phyloP scores from a whole-genome alignment of 2,113 vertebrate species.

The Geothlypis trichas region DNA sequence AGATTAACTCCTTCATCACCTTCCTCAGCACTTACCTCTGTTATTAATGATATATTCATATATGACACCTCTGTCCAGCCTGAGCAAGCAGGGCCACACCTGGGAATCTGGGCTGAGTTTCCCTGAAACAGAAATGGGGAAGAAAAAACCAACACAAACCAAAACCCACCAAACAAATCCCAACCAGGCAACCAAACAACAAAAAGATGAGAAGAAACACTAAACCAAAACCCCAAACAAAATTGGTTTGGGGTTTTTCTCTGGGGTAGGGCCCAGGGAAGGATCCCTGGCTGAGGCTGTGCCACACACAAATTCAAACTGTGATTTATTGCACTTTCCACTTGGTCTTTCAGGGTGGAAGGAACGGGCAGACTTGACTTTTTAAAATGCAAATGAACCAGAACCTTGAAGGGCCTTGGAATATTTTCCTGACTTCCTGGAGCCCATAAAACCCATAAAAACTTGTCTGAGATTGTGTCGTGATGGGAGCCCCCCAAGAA shows the following conservation, averaged over 20 bases:
- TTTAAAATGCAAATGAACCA: conserved; percentile 35
- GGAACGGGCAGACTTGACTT: conserved; percentile 10
- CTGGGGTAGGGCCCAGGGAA: background rate
- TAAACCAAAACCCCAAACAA: too few species aligned
- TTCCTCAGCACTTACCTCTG: background rate
- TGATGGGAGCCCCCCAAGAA: conserved; percentile 3
- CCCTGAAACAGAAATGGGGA: background rate
- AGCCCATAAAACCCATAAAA: background rate
- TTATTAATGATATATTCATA: too few species aligned
- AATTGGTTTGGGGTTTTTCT: background rate
- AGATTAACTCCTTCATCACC: background rate
- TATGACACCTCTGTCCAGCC: background rate
- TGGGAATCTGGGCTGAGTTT: background rate
- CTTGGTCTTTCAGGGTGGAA: conserved; percentile 26
- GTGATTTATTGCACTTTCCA: conserved; percentile 31
- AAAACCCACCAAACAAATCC: rapidly evolving
- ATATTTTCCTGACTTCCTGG: background rate
- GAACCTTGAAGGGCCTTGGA: background rate
- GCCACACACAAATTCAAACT: background rate
- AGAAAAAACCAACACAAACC: background rate
- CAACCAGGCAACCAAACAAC: background rate
- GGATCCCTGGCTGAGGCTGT: background rate
- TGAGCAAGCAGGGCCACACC: background rate
- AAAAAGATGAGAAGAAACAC: background rate
- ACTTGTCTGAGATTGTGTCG: background rate